These are phyloP conservation scores for Psettodes erumei DNA, from an alignment of 2,113 vertebrate species.

Conservation along the genomic window DNA sequence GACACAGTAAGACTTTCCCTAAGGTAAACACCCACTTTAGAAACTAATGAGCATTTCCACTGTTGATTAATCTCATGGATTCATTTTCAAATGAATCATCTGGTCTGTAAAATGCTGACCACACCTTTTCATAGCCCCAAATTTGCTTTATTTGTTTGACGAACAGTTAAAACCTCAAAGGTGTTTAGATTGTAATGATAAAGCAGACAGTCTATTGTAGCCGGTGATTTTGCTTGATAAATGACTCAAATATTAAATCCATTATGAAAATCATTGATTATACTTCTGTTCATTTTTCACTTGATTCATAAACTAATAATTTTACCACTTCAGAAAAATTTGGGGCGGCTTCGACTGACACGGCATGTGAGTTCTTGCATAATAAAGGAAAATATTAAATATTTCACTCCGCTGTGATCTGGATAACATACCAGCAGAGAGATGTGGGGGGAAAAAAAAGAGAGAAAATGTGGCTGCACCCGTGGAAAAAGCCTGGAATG, in stretches of 20 bases:
- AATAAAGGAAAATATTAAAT: too few species aligned
- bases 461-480: background rate
- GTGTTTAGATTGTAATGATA: background rate
- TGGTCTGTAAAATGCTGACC: background rate
- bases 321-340: background rate
- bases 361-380: background rate
- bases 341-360: background rate
- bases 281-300: background rate
- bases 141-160: background rate
- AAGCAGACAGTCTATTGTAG: background rate
- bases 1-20: background rate
- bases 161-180: background rate
- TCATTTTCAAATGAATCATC: background rate
- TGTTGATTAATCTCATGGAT: background rate
- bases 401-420: constrained; percentile 4
- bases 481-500: constrained; percentile 42
- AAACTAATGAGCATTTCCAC: background rate
- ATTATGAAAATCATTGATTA: background rate
- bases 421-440: constrained; percentile 5
- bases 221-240: background rate
- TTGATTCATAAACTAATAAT: background rate
- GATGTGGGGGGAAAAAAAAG: background rate
- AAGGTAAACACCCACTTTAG: background rate
- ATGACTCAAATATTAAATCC: background rate
- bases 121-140: too few species aligned